Evolutionary conservation across 2,797 vertebrate genomes (phyloP).

Genomic region (Euphonia xanthogaster): DNA sequence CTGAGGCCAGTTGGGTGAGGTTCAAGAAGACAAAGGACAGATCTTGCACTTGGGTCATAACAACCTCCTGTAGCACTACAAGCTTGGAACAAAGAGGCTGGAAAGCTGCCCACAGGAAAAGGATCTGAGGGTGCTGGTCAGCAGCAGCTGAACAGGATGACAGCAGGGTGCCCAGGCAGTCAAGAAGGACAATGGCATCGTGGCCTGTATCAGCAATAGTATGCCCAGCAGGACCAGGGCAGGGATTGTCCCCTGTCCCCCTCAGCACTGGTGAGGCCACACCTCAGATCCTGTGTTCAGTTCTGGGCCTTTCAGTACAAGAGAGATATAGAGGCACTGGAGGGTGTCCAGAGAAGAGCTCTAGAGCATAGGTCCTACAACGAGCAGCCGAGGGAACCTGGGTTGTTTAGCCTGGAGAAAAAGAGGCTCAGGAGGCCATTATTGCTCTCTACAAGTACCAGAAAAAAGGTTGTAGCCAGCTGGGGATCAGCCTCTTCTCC

Average conservation of each 20-base stretch:
- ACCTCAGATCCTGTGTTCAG: accelerated
- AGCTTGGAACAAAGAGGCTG: neutral
- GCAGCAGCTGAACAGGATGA: neutral
- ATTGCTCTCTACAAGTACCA: neutral
- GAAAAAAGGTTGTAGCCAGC: neutral
- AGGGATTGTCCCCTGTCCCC: neutral
- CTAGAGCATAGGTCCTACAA: neutral
- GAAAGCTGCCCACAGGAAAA: neutral
- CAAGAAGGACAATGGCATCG: neutral
- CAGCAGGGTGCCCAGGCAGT: neutral
- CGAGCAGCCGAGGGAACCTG: neutral
- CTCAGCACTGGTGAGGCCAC: neutral
- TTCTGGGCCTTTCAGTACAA: neutral
- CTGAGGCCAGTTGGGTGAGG: neutral
- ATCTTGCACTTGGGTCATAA: neutral
- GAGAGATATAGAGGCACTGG: neutral
- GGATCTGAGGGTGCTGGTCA: accelerated
- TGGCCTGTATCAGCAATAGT: neutral
- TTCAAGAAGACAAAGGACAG: neutral
- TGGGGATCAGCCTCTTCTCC: neutral
- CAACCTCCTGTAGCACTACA: neutral
- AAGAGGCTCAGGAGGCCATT: neutral
- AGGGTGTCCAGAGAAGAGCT: neutral
- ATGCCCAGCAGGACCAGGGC: neutral
- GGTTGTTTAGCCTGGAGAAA: neutral